phyloP scores from a whole-genome alignment of 1,140 invertebrate species.

The Lithobius niger region DNA sequence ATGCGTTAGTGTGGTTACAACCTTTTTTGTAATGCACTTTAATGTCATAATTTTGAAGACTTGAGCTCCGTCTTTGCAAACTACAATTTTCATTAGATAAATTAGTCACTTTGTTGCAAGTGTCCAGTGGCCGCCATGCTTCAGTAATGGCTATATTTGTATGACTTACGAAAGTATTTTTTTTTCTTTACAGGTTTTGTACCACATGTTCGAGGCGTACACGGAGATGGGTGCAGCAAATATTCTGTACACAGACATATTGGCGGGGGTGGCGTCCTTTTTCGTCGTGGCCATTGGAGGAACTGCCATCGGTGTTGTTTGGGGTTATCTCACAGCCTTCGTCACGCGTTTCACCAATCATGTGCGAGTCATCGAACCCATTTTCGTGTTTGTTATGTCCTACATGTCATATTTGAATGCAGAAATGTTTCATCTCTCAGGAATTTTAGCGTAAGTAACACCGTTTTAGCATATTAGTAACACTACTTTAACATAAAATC shows the following conservation, averaged over 20 bases:
- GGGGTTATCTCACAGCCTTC: slow-evolving; percentile 88
- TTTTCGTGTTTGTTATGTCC: slow-evolving; percentile 98
- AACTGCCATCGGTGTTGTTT: slow-evolving; percentile 83
- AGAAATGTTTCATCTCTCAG: slow-evolving; percentile 96
- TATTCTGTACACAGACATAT: slow-evolving; percentile 58
- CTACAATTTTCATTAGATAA: too few species aligned
- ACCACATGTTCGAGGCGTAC: slow-evolving; percentile 91
- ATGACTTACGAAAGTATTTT: too few species aligned
- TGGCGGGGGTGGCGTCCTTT: slow-evolving; percentile 79
- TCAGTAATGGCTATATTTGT: too few species aligned
- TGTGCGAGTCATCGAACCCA: slow-evolving; percentile 93
- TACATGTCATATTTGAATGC: slow-evolving; percentile 93
- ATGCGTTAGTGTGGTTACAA: too few species aligned
- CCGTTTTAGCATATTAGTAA: too few species aligned
- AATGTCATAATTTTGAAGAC: too few species aligned
- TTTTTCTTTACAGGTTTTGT: slow-evolving; percentile 51
- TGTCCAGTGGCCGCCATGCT: too few species aligned
- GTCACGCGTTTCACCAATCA: slow-evolving; percentile 91
- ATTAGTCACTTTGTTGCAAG: too few species aligned
- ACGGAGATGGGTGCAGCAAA: slow-evolving; percentile 64
- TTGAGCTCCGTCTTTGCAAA: too few species aligned
- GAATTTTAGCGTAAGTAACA: slow-evolving; percentile 81
- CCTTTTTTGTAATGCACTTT: too few species aligned
- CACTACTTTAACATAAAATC: background rate
- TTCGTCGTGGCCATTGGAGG: slow-evolving; percentile 87